Base-by-base conservation (phyloP, 2,888 invertebrate genomes). In the Andrena camellia region DNA sequence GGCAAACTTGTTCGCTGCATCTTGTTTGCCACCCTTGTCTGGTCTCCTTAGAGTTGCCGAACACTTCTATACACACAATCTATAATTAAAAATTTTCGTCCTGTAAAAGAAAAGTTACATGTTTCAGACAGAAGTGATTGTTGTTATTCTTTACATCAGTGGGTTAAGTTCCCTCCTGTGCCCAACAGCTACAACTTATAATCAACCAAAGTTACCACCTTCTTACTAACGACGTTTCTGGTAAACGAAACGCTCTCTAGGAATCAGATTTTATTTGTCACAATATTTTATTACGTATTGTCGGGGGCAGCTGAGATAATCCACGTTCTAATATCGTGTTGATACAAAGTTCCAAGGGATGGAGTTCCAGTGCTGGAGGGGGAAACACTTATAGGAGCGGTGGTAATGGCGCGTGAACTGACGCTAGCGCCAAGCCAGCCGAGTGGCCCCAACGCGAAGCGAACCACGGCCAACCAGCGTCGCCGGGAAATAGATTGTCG, bases 1-100 rank as follows among this genome's bases (percentile, higher is more conserved):
- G 85, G 81, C 17, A 80, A 52, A 52, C 33, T 86, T 50, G 81
- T 67, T 13, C 75, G 70, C 35, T 89, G 84, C 88, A 87, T 83
- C 3, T 68, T n/a, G n/a, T n/a, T 33, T 0, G 35, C 60, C 3
- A 50, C 10, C 10, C 2, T 54, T 17, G 4, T 5, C n/a, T n/a
- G 20, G 5, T 2, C 0, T 13, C 2, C 0, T 10, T 4, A 2
- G 1, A n/a, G 48, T 20, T 29, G 7, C 3, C 23, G 13, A 10
- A 10, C 0, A 2, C 33, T 23, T 35, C 20, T 7, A 48, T 7
- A 66, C n/a, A n/a, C n/a, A 4, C n/a, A 31, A 31, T 20, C 2
- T 17, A 4, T 29, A 23, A 23, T 7, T 29, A 6, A 70, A 2
- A 5, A 13, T 33, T 0, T 23, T n/a, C 13, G n/a, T 23, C 0